Percentiles rank a stretch among this genome's conserved stretches.
Evolutionary conservation across 2,113 vertebrate genomes (phyloP).

Genomic region (Emydura subglobosa): DNA sequence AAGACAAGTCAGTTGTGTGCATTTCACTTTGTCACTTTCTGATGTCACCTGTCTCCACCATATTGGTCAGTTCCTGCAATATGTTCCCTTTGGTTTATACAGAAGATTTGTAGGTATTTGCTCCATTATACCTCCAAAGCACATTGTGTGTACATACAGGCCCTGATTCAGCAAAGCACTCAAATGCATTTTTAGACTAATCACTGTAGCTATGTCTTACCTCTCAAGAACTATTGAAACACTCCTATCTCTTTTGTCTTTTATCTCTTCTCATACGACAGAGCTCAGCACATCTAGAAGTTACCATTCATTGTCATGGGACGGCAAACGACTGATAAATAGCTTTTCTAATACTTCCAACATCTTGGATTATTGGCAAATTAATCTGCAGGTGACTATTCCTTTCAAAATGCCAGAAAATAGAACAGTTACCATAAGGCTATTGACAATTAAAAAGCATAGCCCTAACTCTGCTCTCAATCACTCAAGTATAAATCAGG

Average conservation of each 20-base stretch:
- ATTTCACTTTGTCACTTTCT: neutral
- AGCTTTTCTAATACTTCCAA: neutral
- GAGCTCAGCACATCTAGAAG: neutral
- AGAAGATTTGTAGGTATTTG: neutral
- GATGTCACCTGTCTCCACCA: neutral
- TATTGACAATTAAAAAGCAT: neutral
- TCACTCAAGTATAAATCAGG: neutral
- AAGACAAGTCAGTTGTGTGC: neutral
- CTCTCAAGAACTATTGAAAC: neutral
- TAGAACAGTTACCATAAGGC: neutral
- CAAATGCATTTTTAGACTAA: neutral
- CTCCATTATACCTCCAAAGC: neutral
- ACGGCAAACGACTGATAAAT: neutral
- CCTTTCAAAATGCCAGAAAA: neutral
- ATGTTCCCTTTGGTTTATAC: neutral
- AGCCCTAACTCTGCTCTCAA: neutral
- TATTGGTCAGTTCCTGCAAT: neutral
- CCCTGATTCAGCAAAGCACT: neutral
- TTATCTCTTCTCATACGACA: neutral
- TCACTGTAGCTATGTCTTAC: neutral
- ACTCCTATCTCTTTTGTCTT: neutral
- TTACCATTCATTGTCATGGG: neutral
- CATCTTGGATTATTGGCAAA: neutral
- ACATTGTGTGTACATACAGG: neutral
- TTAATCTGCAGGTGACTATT: conserved; percentile 22